Evolutionary conservation across 2,797 vertebrate species (phyloP).

Genomic region (Distichodus sexfasciatus): DNA sequence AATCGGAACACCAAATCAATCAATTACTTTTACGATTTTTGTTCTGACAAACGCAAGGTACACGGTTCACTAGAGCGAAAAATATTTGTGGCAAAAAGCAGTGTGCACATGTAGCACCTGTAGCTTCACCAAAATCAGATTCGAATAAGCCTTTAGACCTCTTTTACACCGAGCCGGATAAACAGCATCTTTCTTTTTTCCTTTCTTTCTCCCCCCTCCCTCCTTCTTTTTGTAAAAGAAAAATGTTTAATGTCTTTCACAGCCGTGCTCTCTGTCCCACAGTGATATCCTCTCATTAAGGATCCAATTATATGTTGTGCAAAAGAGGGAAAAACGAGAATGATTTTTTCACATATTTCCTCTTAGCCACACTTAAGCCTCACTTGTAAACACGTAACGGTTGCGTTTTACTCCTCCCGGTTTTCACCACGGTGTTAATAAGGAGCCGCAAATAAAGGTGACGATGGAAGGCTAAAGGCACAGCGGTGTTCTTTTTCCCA

Average conservation of each 20-base stretch:
- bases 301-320: constrained; percentile 7
- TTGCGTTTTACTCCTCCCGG: neutral
- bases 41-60: no score
- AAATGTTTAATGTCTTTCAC: neutral
- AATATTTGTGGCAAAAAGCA: neutral
- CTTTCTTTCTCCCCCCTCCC: neutral
- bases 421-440: neutral
- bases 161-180: neutral
- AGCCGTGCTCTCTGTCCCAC: neutral
- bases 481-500: no score
- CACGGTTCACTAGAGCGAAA: no score
- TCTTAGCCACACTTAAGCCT: neutral
- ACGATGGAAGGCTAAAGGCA: no score
- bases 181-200: neutral
- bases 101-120: neutral
- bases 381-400: constrained; percentile 1
- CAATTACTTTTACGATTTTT: no score
- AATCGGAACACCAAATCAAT: no score
- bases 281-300: constrained; percentile 8
- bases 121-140: neutral
- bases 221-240: neutral
- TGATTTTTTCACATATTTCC: neutral
- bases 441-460: neutral
- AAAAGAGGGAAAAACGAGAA: neutral
- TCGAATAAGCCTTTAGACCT: neutral